Conservation (phyloP, 1,140 invertebrate genomes). For the Charaxes varanes region DNA sequence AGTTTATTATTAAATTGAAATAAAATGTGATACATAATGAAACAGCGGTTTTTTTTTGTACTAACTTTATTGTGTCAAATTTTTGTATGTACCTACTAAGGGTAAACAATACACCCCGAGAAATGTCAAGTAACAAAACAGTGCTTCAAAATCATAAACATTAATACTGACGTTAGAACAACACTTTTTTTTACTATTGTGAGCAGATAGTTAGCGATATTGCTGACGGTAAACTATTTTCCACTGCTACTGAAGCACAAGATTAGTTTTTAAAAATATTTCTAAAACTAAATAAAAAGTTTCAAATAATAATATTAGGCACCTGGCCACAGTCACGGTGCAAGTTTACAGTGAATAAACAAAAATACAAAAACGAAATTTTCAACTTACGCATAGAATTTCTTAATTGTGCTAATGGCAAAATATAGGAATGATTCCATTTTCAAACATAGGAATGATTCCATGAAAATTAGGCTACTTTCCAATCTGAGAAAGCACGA, state of each 20-base stretch:
- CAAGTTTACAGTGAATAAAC: conserved; percentile 22
- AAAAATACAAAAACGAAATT: conserved; percentile 31
- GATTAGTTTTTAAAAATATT: conserved; percentile 46
- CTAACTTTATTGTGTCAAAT: conserved; percentile 62
- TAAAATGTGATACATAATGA: too few species aligned
- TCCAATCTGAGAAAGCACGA: too few species aligned
- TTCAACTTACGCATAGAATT: too few species aligned
- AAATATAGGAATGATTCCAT: conserved; percentile 5
- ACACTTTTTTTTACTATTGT: too few species aligned
- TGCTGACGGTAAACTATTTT: too few species aligned
- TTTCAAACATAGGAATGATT: too few species aligned
- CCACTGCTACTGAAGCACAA: conserved; percentile 40
- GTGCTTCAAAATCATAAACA: conserved; percentile 55
- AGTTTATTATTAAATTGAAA: too few species aligned
- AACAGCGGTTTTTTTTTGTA: too few species aligned
- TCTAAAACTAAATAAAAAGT: conserved; percentile 59
- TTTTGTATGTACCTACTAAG: too few species aligned
- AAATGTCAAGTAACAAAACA: conserved; percentile 42
- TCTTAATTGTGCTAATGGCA: too few species aligned
- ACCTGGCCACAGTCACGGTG: conserved; percentile 45
- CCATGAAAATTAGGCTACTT: too few species aligned
- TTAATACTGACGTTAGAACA: conserved; percentile 46
- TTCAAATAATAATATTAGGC: conserved; percentile 41
- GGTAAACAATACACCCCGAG: conserved; percentile 39
- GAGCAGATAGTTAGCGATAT: conserved; percentile 1